A percentile compares a stretch with the other conserved stretches of the same genome.
These are phyloP conservation scores for Protobothrops mucrosquamatus DNA, from an alignment of 2,113 vertebrate genomes.

Conservation along the genomic window DNA sequence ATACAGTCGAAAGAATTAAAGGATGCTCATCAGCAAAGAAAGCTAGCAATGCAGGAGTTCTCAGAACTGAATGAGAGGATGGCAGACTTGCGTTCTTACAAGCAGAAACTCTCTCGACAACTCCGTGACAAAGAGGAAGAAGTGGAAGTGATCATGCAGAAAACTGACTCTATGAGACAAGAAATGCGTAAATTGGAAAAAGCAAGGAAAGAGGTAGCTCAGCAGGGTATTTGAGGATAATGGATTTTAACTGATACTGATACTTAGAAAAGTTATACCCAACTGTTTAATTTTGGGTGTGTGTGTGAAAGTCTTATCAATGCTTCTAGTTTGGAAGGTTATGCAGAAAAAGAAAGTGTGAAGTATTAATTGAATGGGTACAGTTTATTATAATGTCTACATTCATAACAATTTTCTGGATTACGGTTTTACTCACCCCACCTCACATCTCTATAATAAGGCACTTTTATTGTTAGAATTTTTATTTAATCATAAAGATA, in stretches of 20 bases:
- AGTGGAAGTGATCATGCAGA: slow-evolving; percentile 83
- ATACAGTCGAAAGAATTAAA: slow-evolving; percentile 89
- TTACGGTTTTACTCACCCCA: not conserved
- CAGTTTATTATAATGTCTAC: not conserved
- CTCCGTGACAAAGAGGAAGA: slow-evolving; percentile 96
- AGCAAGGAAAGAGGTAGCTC: slow-evolving; percentile 85
- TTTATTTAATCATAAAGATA: not conserved
- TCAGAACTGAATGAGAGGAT: slow-evolving; percentile 88
- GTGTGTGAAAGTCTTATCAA: not conserved
- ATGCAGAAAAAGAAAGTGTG: not conserved
- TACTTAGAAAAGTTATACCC: not conserved
- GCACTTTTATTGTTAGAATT: not conserved
- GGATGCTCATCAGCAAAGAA: slow-evolving; percentile 90
- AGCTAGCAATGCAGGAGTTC: slow-evolving; percentile 89
- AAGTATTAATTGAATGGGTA: not conserved
- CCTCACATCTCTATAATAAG: not conserved
- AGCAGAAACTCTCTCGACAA: slow-evolving; percentile 88
- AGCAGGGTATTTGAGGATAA: not conserved
- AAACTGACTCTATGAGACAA: slow-evolving; percentile 83
- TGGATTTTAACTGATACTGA: slow-evolving; percentile 1
- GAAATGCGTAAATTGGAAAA: slow-evolving; percentile 88
- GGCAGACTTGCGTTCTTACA: slow-evolving; percentile 87
- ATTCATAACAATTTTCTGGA: not conserved
- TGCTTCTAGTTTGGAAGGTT: not conserved
- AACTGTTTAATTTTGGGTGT: not conserved